phyloP scores from a whole-genome alignment of 2,113 vertebrate species.

The Eurypyga helias region DNA sequence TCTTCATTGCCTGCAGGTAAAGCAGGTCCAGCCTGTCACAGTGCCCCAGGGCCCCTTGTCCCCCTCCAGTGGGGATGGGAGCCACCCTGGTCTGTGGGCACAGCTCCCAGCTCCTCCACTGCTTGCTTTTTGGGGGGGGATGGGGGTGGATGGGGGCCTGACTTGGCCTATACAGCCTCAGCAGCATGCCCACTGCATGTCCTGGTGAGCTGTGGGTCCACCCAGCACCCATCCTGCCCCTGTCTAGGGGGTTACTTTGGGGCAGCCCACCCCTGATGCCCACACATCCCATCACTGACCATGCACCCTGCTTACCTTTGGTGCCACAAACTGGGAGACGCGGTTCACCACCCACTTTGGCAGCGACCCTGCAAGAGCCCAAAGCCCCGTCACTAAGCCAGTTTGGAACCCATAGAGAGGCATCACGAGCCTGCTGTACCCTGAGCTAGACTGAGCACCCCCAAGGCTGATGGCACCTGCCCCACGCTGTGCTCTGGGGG shows the following conservation, averaged over 20 bases:
- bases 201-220: fast-evolving
- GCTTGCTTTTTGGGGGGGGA: background rate
- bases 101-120: background rate
- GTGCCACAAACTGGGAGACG: constrained; percentile 87
- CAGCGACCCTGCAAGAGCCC: constrained; percentile 78
- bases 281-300: fast-evolving
- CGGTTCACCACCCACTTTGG: constrained; percentile 90
- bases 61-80: background rate
- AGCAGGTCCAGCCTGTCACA: fast-evolving
- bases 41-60: background rate
- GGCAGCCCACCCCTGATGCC: background rate
- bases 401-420: background rate
- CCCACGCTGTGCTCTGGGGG: fast-evolving
- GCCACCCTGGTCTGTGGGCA: background rate
- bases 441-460: fast-evolving
- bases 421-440: fast-evolving
- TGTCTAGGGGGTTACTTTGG: fast-evolving
- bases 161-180: background rate
- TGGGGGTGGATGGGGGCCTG: background rate
- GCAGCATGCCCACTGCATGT: fast-evolving
- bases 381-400: background rate
- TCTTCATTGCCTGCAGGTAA: constrained; percentile 81
- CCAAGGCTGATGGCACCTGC: background rate
- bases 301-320: constrained; percentile 69
- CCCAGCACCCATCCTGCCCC: background rate